Base-by-base conservation (phyloP, 2,797 vertebrate species). In the Halcyon chelicuti region DNA sequence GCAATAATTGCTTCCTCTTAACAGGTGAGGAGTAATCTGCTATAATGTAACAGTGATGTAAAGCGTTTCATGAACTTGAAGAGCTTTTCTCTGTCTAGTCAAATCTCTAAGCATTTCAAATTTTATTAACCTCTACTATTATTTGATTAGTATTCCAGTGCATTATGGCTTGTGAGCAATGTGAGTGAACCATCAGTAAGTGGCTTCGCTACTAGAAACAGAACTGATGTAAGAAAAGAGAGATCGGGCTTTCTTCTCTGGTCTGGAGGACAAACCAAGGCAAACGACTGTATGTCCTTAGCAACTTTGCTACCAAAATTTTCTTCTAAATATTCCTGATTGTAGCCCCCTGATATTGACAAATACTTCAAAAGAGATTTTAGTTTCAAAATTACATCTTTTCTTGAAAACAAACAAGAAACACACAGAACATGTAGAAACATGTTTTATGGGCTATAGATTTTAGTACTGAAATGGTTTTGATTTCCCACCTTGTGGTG, bases 21-120 rank as follows among this genome's bases (percentile, higher is more conserved):
- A 22, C 46, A 46, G 7, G 35, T 9, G 39, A 39, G 84, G 54
- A 85, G 49, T 29, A 35, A 15, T 88, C 61, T 74, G 79, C 55
- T 0, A 0, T 29, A 39, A 51, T 14, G 11, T 10, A 29, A 26
- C 46, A 54, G 52, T 5, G 47, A 73, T 3, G 26, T 19, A 71
- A 65, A 52, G 37, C 60, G 39, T 57, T 51, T 14, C 72, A 52
- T 51, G 57, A 67, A 17, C 40, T 3, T 39, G 35, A 74, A 77
- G 40, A 88, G 26, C 73, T 88, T 87, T 77, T 37, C 39, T 79
- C 63, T 77, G 52, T 11, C 60, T 28, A 5, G 4, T 29, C 39
- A 73, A n/a, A 75, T 35, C 70, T 66, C 70, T 22, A n/a, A 89
- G 72, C 47, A 40, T 77, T 28, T 79, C 33, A 49, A 20, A 77